A percentile compares a stretch with the other conserved stretches of the same genome.
Evolutionary conservation across 2,113 vertebrate genomes (phyloP).

Genomic region (Melanocharis versteri): DNA sequence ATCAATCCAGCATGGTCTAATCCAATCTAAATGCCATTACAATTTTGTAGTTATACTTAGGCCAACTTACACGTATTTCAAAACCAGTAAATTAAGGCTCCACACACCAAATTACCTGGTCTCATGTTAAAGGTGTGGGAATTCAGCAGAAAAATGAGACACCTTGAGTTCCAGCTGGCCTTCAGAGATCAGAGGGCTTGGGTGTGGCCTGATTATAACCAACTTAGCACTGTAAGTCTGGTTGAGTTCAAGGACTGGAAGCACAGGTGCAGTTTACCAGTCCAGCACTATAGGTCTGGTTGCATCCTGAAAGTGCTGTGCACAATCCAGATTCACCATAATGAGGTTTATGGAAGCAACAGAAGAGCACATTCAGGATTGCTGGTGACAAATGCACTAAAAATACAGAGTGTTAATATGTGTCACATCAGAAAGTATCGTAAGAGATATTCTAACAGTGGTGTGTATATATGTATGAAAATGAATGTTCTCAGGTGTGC

Average conservation of each 20-base stretch:
- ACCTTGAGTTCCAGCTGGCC: not conserved
- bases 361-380: not conserved
- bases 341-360: not conserved
- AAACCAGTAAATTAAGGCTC: not conserved
- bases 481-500: not conserved
- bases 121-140: not conserved
- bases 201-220: not conserved
- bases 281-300: not conserved
- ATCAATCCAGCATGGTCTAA: not conserved
- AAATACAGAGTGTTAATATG: not conserved
- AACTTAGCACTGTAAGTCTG: not conserved
- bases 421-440: not conserved
- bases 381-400: not conserved
- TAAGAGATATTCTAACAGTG: not conserved
- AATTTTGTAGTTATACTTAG: not conserved
- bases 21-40: not conserved
- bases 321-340: not conserved
- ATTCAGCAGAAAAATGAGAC: not conserved
- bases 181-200: not conserved
- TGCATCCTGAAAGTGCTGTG: not conserved
- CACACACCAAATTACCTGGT: not conserved
- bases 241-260: not conserved
- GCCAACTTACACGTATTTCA: not conserved
- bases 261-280: not conserved
- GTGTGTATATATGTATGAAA: not conserved